Evolutionary conservation across 2,113 vertebrate species (phyloP).

Genomic region (Panthera tigris): DNA sequence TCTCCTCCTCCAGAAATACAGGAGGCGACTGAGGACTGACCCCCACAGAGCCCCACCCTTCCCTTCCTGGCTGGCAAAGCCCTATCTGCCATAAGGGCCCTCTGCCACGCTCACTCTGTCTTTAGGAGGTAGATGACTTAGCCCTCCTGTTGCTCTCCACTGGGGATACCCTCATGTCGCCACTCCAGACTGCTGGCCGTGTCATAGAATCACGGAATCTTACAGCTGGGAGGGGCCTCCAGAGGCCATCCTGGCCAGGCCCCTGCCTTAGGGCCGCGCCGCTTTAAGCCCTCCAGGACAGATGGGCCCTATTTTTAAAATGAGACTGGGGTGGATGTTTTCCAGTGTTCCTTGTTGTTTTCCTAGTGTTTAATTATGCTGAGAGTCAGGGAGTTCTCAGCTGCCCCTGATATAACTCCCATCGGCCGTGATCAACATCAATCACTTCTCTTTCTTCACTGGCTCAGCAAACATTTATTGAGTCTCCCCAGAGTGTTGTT

Average conservation of each 20-base stretch:
- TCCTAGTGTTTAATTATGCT: neutral
- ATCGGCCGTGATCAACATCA: neutral
- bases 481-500: neutral
- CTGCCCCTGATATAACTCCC: neutral
- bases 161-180: neutral
- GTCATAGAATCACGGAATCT: slow-evolving; percentile 75
- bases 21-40: neutral
- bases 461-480: neutral
- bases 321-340: neutral
- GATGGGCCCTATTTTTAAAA: slow-evolving; percentile 70
- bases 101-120: slow-evolving; percentile 12
- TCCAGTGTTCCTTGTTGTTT: slow-evolving; percentile 45
- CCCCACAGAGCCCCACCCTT: neutral
- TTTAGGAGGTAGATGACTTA: slow-evolving; percentile 65
- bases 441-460: neutral
- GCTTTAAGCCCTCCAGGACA: slow-evolving; percentile 49
- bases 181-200: slow-evolving; percentile 65
- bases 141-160: slow-evolving; percentile 32
- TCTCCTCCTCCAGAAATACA: neutral
- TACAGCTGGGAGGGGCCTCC: slow-evolving; percentile 43
- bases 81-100: neutral
- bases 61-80: neutral
- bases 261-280: neutral
- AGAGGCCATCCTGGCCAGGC: neutral
- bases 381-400: neutral